Percentiles rank a stretch among this genome's conserved stretches.
phyloP scores from a whole-genome alignment of 2,113 vertebrate species.

The Apistogramma diplotaenia region DNA sequence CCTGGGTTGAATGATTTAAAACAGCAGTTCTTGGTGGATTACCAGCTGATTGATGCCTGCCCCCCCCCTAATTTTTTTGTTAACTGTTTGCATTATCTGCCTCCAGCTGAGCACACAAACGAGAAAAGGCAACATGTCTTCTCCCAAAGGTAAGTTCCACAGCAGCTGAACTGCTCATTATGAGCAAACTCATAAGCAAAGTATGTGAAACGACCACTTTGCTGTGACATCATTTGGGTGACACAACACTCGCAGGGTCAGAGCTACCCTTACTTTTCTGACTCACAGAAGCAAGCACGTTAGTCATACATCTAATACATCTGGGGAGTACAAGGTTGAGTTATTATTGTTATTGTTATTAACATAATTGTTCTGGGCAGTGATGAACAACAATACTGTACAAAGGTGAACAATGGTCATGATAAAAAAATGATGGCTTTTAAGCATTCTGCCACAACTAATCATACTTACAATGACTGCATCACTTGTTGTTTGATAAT shows the following conservation, averaged over 20 bases:
- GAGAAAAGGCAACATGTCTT: slow-evolving; percentile 67
- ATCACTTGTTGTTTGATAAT: background rate
- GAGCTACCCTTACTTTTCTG: background rate
- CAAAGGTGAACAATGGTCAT: background rate
- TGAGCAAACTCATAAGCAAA: background rate
- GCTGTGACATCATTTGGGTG: background rate
- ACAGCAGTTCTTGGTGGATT: background rate
- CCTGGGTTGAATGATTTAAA: background rate
- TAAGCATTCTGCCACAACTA: background rate
- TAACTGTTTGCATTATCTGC: slow-evolving; percentile 30
- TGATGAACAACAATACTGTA: background rate
- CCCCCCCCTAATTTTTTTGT: background rate
- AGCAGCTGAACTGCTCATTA: background rate
- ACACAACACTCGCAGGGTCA: background rate
- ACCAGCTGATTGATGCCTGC: background rate
- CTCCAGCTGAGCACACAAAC: slow-evolving; percentile 45
- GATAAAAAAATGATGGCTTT: background rate
- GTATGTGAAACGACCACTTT: background rate
- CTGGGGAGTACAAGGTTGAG: background rate
- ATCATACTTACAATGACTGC: background rate
- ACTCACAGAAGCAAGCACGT: background rate
- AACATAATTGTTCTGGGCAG: background rate
- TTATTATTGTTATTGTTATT: background rate
- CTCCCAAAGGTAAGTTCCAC: slow-evolving; percentile 57
- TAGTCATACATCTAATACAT: background rate